Base-by-base conservation (phyloP, 2,888 invertebrate species). In the Tinea pellionella region DNA sequence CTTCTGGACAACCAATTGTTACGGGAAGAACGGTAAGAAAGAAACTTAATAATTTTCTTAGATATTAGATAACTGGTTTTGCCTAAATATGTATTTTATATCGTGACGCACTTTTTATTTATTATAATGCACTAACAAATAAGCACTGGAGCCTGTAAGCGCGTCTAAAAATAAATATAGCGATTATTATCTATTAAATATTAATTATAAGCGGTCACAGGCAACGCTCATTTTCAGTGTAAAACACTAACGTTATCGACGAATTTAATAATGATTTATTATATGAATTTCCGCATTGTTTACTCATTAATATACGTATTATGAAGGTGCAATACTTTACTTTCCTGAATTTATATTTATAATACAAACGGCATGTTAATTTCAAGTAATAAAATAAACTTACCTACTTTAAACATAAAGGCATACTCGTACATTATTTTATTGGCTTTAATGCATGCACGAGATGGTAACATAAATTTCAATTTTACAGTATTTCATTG, bases 271-370 rank as follows among this genome's bases (percentile, higher is more conserved):
- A 55, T 55, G 55, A 63, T 56, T 61, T 61, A n/a, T n/a, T n/a
- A n/a, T n/a, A 60, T 61, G 61, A 59, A 41, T 61, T 62, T 61
- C 59, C 60, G 58, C 61, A 60, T 62, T 62, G 62, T 61, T 62
- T 61, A 61, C 29, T 55, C 55, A 13, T 29, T 13, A 51, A 7
- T 9, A n/a, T 55, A 55, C 55, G 19, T 55, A 13, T 47, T 4
- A 18, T 47, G 13, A 16, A 18, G 47, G 18, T 4, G 47, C 18
- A 47, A 47, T 47, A 47, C 47, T 47, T 6, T 47, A 47, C 47
- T 47, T 47, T 47, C 18, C 16, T 47, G 47, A 47, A 2, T 47
- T 42, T 13, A 42, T 42, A 13, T 42, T 42, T 8, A 8, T 42
- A 42, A n/a, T 42, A 42, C 42, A 13, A 42, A 47, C 47, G n/a